Percentiles rank a stretch among this genome's conserved stretches.
Evolutionary conservation across 2,113 vertebrate genomes (phyloP).

Genomic region (Perccottus glenii): DNA sequence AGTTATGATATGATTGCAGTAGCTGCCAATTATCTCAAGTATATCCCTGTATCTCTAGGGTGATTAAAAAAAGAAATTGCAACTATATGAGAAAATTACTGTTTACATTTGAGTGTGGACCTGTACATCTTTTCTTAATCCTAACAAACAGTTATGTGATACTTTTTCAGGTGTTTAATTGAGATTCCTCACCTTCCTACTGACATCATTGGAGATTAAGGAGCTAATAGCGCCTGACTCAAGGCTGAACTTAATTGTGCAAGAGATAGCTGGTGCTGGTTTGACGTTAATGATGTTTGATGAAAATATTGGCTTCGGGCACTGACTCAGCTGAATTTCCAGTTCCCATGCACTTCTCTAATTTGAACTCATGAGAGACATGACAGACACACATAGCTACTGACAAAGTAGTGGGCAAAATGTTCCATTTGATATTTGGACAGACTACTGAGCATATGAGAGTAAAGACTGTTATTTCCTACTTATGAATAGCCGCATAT

Average conservation of each 20-base stretch:
- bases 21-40: neutral
- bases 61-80: neutral
- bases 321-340: neutral
- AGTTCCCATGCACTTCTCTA: constrained; percentile 4
- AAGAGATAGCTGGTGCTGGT: neutral
- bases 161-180: neutral
- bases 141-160: neutral
- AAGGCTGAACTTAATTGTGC: constrained; percentile 7
- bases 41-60: neutral
- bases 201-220: neutral
- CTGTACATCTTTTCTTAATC: neutral
- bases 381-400: neutral
- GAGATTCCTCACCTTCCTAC: neutral
- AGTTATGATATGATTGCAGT: neutral
- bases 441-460: no score
- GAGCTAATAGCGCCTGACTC: neutral
- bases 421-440: no score
- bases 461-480: no score
- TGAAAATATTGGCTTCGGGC: constrained; percentile 10
- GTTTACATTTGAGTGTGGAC: neutral
- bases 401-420: neutral
- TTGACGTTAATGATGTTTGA: constrained; percentile 12
- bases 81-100: neutral
- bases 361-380: constrained; percentile 2
- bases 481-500: no score